phyloP scores from a whole-genome alignment of 2,113 vertebrate genomes.

The Gracilinanus agilis region DNA sequence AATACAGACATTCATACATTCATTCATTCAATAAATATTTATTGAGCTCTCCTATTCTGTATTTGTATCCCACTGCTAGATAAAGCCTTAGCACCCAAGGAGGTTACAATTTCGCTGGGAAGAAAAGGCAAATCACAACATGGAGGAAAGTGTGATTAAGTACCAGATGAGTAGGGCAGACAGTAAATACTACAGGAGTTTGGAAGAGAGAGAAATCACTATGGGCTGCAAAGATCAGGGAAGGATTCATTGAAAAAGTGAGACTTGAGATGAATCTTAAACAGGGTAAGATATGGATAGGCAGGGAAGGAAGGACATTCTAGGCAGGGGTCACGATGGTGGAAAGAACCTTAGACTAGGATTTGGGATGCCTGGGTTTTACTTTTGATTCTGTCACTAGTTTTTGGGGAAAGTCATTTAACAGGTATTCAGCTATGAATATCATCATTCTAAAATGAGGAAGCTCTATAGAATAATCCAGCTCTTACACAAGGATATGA shows the following conservation, averaged over 20 bases:
- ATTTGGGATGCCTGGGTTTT: neutral
- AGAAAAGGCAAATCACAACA: neutral
- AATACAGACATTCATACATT: neutral
- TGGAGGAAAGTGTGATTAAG: neutral
- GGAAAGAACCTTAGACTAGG: neutral
- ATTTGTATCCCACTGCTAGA: neutral
- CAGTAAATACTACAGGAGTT: neutral
- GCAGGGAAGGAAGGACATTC: neutral
- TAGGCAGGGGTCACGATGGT: neutral
- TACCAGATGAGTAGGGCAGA: neutral
- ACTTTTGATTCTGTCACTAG: neutral
- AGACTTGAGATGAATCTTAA: neutral
- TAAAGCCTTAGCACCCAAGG: neutral
- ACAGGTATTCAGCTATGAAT: neutral
- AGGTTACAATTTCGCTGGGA: neutral
- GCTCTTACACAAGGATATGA: neutral
- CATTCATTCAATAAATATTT: neutral
- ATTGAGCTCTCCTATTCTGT: neutral
- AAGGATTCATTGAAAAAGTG: neutral
- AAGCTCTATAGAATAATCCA: neutral
- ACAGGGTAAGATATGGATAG: neutral
- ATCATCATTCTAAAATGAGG: neutral
- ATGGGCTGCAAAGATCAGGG: neutral
- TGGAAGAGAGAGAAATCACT: neutral
- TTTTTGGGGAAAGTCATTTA: neutral